These are phyloP conservation scores for Blastobasis lacticolella DNA, from an alignment of 2,888 invertebrate species.

Conservation along the genomic window DNA sequence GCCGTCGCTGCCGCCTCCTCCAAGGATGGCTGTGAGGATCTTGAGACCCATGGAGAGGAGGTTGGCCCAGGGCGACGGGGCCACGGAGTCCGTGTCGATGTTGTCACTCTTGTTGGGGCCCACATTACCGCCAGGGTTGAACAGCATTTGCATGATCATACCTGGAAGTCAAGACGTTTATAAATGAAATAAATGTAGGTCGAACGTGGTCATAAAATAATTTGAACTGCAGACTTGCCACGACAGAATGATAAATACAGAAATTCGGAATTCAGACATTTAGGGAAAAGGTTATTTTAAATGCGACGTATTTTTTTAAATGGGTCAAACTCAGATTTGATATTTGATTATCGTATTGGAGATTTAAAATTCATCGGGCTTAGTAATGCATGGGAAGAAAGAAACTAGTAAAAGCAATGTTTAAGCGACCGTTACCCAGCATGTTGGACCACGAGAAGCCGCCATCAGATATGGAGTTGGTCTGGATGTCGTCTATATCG, in stretches of 20 bases:
- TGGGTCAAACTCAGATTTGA: too few relatives aligned
- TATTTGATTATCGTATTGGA: too few relatives aligned
- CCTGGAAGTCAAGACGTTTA: slow-evolving; percentile 44
- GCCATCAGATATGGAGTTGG: slow-evolving; percentile 84
- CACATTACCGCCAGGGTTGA: slow-evolving; percentile 76
- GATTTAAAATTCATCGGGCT: too few relatives aligned
- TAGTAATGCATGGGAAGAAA: too few relatives aligned
- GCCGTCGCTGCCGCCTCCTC: slow-evolving; percentile 84
- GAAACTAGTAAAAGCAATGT: too few relatives aligned
- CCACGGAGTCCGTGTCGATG: slow-evolving; percentile 78
- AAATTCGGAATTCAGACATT: too few relatives aligned
- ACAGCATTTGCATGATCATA: slow-evolving; percentile 91
- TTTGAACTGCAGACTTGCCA: too few relatives aligned
- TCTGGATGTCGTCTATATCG: slow-evolving; percentile 86
- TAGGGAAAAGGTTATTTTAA: too few relatives aligned
- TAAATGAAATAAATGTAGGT: neutral
- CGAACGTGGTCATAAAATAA: too few relatives aligned
- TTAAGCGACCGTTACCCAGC: slow-evolving; percentile 68
- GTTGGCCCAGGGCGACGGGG: slow-evolving; percentile 91
- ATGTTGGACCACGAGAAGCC: slow-evolving; percentile 93
- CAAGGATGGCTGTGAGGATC: slow-evolving; percentile 87
- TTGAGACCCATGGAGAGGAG: slow-evolving; percentile 89
- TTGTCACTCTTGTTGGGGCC: slow-evolving; percentile 90
- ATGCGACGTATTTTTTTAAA: too few relatives aligned
- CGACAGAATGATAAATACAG: too few relatives aligned